Conservation (phyloP, 37 sponge, comb jelly and placozoan species). For the Theonella swinhoei region DNA sequence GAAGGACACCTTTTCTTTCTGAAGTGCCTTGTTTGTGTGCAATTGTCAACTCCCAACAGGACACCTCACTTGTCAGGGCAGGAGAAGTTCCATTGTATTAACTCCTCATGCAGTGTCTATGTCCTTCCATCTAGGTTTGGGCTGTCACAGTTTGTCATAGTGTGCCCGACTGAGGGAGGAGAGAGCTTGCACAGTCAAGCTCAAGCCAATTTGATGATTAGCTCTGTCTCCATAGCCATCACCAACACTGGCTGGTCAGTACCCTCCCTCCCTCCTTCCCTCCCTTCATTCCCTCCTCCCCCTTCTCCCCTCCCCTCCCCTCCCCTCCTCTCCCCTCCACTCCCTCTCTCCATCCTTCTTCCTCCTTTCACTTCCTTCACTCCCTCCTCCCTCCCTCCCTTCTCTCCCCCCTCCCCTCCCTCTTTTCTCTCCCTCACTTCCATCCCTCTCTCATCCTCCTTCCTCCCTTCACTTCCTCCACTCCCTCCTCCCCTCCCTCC, state of each 20-base stretch:
- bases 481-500: not conserved
- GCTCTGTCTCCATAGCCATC: constrained; percentile 80
- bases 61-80: too few species aligned
- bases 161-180: constrained; percentile 51
- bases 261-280: not conserved
- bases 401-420: not conserved
- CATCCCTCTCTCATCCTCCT: not conserved
- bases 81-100: too few species aligned
- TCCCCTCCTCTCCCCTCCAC: not conserved
- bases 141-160: constrained; percentile 70
- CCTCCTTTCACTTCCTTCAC: constrained; percentile 12
- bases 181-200: constrained; percentile 71
- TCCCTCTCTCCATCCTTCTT: not conserved
- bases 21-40: too few species aligned
- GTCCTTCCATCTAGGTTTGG: constrained; percentile 69
- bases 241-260: constrained; percentile 84
- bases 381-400: not conserved
- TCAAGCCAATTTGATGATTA: constrained; percentile 81
- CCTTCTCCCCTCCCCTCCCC: not conserved
- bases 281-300: not conserved
- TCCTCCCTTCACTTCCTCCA: not conserved
- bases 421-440: not conserved
- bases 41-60: too few species aligned
- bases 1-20: not conserved
- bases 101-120: too few species aligned